Percentiles rank a stretch among this genome's conserved stretches.
Evolutionary conservation across 30 jellyfish, hydroid and myxozoan species (phyloP).

Genomic region (Hydractinia symbiolongicarpus): DNA sequence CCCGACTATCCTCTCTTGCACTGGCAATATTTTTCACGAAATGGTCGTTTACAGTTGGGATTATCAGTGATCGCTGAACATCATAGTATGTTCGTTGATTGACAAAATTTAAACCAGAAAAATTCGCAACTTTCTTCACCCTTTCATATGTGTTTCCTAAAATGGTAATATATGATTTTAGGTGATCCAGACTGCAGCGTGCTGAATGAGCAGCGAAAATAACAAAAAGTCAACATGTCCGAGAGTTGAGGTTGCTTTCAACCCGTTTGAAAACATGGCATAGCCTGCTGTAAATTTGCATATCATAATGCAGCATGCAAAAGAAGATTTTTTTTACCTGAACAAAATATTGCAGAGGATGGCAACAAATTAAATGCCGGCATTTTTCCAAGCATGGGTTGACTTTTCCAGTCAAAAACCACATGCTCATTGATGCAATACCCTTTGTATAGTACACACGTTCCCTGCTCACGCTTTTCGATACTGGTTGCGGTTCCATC

Average conservation of each 20-base stretch:
- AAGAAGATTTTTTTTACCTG: neutral
- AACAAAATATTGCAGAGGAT: slow-evolving; percentile 4
- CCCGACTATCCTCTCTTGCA: neutral
- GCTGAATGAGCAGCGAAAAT: too few species aligned
- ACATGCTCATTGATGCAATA: too few species aligned
- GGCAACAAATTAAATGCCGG: slow-evolving; percentile 1
- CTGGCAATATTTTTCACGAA: neutral
- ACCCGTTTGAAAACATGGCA: too few species aligned
- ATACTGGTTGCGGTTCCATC: neutral
- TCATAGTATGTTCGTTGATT: neutral
- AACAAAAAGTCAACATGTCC: too few species aligned
- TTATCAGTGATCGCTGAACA: slow-evolving; percentile 1
- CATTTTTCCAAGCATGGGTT: slow-evolving; percentile 15
- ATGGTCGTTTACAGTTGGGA: neutral
- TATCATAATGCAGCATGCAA: too few species aligned
- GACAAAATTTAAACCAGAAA: neutral
- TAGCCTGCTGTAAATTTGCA: too few species aligned
- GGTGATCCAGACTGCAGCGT: too few species aligned
- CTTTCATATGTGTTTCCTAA: slow-evolving; percentile 1
- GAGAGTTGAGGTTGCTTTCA: too few species aligned
- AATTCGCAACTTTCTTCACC: neutral
- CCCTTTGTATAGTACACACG: neutral
- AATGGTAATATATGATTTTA: too few species aligned
- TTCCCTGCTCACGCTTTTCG: slow-evolving; percentile 11
- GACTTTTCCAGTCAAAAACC: too few species aligned